A percentile compares a stretch with the other conserved stretches of the same genome.
These are phyloP conservation scores for Romanogobio albipinnatus DNA, from an alignment of 2,113 vertebrate species.

Conservation along the genomic window DNA sequence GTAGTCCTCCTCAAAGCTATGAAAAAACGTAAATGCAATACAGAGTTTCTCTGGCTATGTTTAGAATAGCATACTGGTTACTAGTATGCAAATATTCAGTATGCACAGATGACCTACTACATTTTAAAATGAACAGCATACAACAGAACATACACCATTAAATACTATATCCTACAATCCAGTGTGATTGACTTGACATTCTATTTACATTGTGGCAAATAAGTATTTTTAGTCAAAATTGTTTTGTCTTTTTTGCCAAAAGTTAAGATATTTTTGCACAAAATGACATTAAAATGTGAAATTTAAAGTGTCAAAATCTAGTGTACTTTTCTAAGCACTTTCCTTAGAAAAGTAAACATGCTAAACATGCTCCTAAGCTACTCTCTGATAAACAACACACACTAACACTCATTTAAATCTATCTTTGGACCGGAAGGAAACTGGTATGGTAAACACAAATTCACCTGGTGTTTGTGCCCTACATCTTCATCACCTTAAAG, in stretches of 20 bases:
- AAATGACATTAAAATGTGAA: too few relatives aligned
- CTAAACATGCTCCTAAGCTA: neutral
- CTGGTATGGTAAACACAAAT: constrained; percentile 63
- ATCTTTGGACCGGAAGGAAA: constrained; percentile 53
- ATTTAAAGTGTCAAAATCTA: too few relatives aligned
- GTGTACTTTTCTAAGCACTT: neutral
- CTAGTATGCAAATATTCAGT: neutral
- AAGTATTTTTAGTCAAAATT: too few relatives aligned
- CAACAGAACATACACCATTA: neutral
- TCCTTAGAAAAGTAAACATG: too few relatives aligned
- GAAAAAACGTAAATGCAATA: too few relatives aligned
- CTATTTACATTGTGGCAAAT: neutral
- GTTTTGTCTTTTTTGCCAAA: too few relatives aligned
- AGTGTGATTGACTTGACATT: neutral
- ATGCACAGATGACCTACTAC: neutral
- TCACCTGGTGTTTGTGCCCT: constrained; percentile 56
- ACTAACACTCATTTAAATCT: neutral
- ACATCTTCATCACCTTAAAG: constrained; percentile 56
- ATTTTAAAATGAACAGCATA: neutral
- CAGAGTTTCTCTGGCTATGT: too few relatives aligned
- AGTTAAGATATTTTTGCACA: too few relatives aligned
- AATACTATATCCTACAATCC: too few relatives aligned
- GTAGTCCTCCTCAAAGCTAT: too few relatives aligned
- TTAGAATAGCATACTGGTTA: neutral
- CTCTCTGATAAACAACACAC: neutral